phyloP scores from a whole-genome alignment of 2,113 vertebrate species.

The Octodon degus region DNA sequence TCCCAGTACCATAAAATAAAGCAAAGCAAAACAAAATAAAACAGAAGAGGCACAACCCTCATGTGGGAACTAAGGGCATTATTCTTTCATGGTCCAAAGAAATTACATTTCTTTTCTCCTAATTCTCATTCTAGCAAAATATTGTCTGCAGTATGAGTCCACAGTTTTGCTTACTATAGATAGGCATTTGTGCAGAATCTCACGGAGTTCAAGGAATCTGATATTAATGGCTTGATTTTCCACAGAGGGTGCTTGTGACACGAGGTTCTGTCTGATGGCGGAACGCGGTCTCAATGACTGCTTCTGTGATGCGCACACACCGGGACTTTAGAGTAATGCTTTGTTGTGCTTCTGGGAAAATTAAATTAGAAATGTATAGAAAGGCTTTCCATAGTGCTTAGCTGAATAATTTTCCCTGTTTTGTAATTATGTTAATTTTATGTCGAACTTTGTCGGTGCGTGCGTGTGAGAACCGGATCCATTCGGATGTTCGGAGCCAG shows the following conservation, averaged over 20 bases:
- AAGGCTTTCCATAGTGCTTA: not conserved
- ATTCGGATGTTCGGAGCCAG: not conserved
- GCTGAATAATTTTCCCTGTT: not conserved
- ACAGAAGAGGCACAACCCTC: not conserved
- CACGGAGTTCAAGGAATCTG: constrained; percentile 44
- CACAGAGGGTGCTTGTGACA: constrained; percentile 14
- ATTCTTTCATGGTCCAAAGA: not conserved
- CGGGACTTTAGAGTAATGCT: not conserved
- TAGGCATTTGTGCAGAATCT: constrained; percentile 8
- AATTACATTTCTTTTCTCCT: not conserved
- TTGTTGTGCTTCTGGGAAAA: not conserved
- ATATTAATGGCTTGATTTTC: constrained; percentile 61
- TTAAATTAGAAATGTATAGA: constrained; percentile 30
- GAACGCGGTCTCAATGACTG: not conserved
- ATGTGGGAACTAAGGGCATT: not conserved
- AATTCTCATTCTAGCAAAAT: constrained; percentile 9
- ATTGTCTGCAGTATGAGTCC: constrained; percentile 20
- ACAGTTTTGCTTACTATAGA: not conserved
- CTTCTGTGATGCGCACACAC: constrained; percentile 18
- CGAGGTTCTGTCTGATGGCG: constrained; percentile 31
- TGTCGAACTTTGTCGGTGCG: constrained; percentile 5
- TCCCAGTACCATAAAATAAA: not conserved
- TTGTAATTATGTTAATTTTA: not conserved
- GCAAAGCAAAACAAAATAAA: not conserved
- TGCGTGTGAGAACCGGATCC: not conserved